phyloP scores from a whole-genome alignment of 1,140 invertebrate genomes.

The Potamilus streckersoni region DNA sequence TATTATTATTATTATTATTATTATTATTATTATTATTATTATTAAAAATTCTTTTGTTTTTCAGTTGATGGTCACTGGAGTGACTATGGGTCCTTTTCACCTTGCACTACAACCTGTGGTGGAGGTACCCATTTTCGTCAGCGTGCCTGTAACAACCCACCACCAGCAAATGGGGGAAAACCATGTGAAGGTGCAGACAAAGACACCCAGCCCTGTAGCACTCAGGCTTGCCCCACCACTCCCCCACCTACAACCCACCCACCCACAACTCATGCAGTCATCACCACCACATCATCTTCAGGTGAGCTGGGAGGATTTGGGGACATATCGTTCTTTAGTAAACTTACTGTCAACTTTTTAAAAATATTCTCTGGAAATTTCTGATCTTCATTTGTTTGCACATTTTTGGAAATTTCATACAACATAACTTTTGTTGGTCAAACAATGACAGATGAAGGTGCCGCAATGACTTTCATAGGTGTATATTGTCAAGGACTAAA shows the following conservation, averaged over 20 bases:
- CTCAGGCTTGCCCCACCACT: slow-evolving; percentile 71
- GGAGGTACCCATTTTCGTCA: slow-evolving; percentile 82
- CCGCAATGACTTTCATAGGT: too few relatives aligned
- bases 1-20: slow-evolving; percentile 5
- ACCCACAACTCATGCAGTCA: slow-evolving; percentile 19
- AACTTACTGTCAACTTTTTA: too few relatives aligned
- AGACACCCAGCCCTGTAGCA: slow-evolving; percentile 80
- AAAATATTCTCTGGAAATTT: too few relatives aligned
- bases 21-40: slow-evolving; percentile 3
- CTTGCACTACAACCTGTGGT: slow-evolving; percentile 90
- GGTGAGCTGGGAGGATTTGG: slow-evolving; percentile 21
- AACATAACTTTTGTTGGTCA: too few relatives aligned
- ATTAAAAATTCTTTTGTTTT: background rate
- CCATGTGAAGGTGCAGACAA: slow-evolving; percentile 69
- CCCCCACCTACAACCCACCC: slow-evolving; percentile 40
- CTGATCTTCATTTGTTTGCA: too few relatives aligned
- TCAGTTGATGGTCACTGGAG: slow-evolving; percentile 58
- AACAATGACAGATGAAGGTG: too few relatives aligned
- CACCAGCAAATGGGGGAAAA: slow-evolving; percentile 54
- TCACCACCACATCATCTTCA: slow-evolving; percentile 34
- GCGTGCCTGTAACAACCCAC: slow-evolving; percentile 51
- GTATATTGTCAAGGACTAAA: too few relatives aligned
- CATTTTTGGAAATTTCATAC: too few relatives aligned
- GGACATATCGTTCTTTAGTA: background rate
- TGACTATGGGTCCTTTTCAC: slow-evolving; percentile 81